phyloP scores from a whole-genome alignment of 2,797 vertebrate genomes.

The Siniperca scherzeri region DNA sequence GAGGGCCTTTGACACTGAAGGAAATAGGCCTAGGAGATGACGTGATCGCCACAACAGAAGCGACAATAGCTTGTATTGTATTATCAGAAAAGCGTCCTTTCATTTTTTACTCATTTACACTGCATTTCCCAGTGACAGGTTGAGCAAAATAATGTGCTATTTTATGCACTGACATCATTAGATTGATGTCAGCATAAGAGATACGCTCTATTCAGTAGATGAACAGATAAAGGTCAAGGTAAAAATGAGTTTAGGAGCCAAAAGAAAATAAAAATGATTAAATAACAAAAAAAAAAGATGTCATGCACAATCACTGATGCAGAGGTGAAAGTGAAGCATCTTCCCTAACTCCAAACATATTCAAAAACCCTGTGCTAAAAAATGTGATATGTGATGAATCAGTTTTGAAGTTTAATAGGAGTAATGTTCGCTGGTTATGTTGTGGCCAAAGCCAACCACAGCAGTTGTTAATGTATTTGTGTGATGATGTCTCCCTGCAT shows the following conservation, averaged over 20 bases:
- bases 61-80: background rate
- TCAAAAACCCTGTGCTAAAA: background rate
- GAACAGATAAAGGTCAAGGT: background rate
- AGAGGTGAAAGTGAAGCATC: background rate
- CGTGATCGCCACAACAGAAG: constrained; percentile 62
- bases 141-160: background rate
- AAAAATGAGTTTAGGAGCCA: constrained; percentile 7
- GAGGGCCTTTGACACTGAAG: constrained; percentile 64
- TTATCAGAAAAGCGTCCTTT: too few species aligned
- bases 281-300: background rate
- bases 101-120: background rate
- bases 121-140: constrained; percentile 5
- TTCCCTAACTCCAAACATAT: background rate
- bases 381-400: background rate
- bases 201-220: background rate
- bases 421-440: background rate
- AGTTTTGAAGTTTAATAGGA: background rate
- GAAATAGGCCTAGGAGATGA: constrained; percentile 64
- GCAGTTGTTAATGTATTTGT: constrained; percentile 5
- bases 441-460: constrained; percentile 15
- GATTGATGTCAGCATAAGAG: background rate
- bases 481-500: constrained; percentile 15
- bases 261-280: background rate
- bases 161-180: background rate
- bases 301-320: background rate